Conservation (phyloP, 1,140 invertebrate species). For the Lordiphosa clarofinis region DNA sequence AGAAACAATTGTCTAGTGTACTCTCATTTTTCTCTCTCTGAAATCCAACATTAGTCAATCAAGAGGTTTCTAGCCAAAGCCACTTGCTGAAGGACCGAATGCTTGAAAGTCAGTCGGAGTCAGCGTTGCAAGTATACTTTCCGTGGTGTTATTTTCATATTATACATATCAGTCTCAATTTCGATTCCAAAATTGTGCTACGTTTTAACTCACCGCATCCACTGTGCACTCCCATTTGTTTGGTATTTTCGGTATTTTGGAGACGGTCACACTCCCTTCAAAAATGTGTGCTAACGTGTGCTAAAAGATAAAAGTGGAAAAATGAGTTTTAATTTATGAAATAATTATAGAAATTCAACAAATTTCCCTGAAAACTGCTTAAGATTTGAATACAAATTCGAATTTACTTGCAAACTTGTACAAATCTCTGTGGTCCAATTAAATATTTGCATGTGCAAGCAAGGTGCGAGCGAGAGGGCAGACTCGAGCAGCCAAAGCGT, state of each 20-base stretch:
- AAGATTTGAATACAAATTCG: not conserved
- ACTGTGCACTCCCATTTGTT: not conserved
- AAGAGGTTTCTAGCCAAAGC: too few relatives aligned
- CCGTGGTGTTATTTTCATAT: too few relatives aligned
- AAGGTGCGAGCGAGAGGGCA: constrained; percentile 16
- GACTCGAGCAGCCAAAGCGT: not conserved
- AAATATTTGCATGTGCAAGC: constrained; percentile 27
- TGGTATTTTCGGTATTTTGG: not conserved
- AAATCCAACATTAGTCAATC: too few relatives aligned
- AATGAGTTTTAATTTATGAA: not conserved
- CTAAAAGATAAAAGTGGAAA: constrained; percentile 1
- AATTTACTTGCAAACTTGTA: constrained; percentile 7
- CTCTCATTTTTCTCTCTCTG: too few relatives aligned
- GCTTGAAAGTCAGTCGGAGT: too few relatives aligned
- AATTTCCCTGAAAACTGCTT: not conserved
- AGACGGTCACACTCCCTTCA: not conserved
- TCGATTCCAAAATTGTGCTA: too few relatives aligned
- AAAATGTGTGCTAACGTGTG: not conserved
- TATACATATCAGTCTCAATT: too few relatives aligned
- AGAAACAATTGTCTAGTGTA: too few relatives aligned
- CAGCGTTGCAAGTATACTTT: too few relatives aligned
- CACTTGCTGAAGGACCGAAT: too few relatives aligned
- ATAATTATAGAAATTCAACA: not conserved
- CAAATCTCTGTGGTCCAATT: constrained; percentile 13
- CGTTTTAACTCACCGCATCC: too few relatives aligned